Base-by-base conservation (phyloP, 2,113 vertebrate genomes). In the Myanophis thanlyinensis region DNA sequence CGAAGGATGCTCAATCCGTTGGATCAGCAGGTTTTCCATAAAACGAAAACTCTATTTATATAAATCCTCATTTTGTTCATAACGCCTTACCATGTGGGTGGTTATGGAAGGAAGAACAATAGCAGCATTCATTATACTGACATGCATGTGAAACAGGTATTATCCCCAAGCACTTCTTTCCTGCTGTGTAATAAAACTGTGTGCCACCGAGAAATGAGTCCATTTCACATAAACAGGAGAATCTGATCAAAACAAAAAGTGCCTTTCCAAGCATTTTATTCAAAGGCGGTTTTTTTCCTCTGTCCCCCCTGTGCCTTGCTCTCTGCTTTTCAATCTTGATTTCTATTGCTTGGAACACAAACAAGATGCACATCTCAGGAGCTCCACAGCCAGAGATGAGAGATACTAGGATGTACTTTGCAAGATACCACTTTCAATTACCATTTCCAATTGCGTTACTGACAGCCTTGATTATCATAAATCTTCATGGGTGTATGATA, bases 171-270 rank as follows among this genome's bases (percentile, higher is more conserved):
- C 59, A 40, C 51, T 93, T 94, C 93, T 95, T 85, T n/a, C 89
- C 93, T 3, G n/a, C 89, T 15, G 27, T 49, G 95, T 94, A 94
- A 89, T 93, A 95, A 95, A 92, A 91, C 89, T 1, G 3, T 95
- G 54, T 30, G 88, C 84, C 92, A 59, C 23, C 88, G 84, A 95
- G 92, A 96, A 96, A 96, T 85, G 91, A 97, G 80, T 92, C 92
- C 92, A 94, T 96, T 97, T 89, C 94, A 93, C 90, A 93, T 11
- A 94, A 95, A 95, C 90, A 96, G 95, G 86, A 94, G 93, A 96
- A 96, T 94, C 93, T 86, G 92, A 97, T 97, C 96, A 95, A 97
- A 96, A 96, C 94, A 95, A 96, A 95, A 97, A 96, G 93, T 23
- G 2, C 87, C 62, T 96, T 88, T 88, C 90, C 49, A 97, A 86